A percentile compares a stretch with the other conserved stretches of the same genome.
Conservation (phyloP, 2,113 vertebrate species). For the Xenopus laevis region DNA sequence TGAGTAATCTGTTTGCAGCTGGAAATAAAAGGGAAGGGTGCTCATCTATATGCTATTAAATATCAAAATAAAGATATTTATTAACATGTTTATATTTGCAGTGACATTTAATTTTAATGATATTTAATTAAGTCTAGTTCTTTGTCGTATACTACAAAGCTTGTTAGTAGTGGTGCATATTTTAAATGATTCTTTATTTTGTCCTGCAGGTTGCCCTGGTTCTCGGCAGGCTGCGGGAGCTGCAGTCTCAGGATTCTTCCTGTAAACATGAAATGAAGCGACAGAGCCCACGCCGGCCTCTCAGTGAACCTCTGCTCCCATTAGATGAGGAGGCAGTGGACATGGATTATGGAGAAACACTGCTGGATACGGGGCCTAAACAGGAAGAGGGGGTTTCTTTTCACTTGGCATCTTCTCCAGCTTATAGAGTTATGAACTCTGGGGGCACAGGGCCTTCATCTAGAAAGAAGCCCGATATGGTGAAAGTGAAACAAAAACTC, state of each 20-base stretch:
- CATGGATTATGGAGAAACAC: constrained; percentile 80
- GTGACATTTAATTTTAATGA: too few relatives aligned
- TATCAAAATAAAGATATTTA: too few relatives aligned
- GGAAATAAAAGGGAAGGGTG: too few relatives aligned
- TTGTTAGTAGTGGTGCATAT: too few relatives aligned
- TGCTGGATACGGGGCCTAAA: constrained; percentile 69
- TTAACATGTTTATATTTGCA: too few relatives aligned
- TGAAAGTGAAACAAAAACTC: constrained; percentile 86
- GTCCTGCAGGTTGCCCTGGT: constrained; percentile 85
- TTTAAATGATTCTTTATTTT: too few relatives aligned
- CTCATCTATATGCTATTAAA: too few relatives aligned
- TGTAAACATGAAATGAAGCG: constrained; percentile 81
- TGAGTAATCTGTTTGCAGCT: too few relatives aligned
- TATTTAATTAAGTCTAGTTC: too few relatives aligned
- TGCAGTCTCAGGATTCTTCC: constrained; percentile 84
- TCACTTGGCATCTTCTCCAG: constrained; percentile 75
- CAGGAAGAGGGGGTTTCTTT: constrained; percentile 77
- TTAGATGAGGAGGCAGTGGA: constrained; percentile 93
- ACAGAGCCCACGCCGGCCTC: constrained; percentile 80
- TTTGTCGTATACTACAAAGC: too few relatives aligned
- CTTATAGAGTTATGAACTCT: constrained; percentile 76
- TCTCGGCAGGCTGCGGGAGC: constrained; percentile 83
- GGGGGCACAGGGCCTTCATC: constrained; percentile 49
- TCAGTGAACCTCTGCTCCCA: constrained; percentile 77
- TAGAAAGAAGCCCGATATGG: constrained; percentile 62